Base-by-base conservation (phyloP, 2,888 invertebrate genomes). In the Luffia ferchaultella region DNA sequence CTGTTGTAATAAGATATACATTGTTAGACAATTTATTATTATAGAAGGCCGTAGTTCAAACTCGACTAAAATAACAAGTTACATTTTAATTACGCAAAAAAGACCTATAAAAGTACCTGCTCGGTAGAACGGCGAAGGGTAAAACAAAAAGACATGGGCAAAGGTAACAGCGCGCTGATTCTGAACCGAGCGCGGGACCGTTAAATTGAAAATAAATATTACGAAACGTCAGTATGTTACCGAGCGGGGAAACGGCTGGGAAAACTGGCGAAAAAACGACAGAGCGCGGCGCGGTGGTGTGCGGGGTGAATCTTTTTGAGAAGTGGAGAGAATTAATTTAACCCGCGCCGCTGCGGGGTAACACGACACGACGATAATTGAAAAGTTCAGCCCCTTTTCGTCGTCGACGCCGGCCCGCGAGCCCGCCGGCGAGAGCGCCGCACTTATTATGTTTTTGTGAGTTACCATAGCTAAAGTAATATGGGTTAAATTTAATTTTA, bases 311-410 rank as follows among this genome's bases (percentile, higher is more conserved):
- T 83, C 80, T 83, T 82, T 82, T 83, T 82, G 82, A 83, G 80
- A 83, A 84, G 76, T 77, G 77, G 74, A 80, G 80, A 72, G 83
- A 82, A 80, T 83, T 85, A 84, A 84, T 83, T 85, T 83, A 80
- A 83, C 83, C 82, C 53, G 30, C 55, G 57, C 52, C 80, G 82
- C 82, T 83, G 83, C 82, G 80, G 83, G 84, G 84, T 80, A 76
- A 78, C 82, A 80, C 79, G 84, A 77, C 82, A 77, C 70, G 67
- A 72, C 74, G 71, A 79, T 84, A 84, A 84, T 84, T 83, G 82
- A 80, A 82, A 83, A 84, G 83, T 83, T 84, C 52, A 73, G 78
- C 84, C 86, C 85, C 80, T 74, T 73, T 75, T 65, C 45, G 78
- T 73, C 77, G 73, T 73, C 66, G 68, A 61, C 67, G 64, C 55